Conservation (phyloP, 2,113 vertebrate species). For the Hippolais icterina region DNA sequence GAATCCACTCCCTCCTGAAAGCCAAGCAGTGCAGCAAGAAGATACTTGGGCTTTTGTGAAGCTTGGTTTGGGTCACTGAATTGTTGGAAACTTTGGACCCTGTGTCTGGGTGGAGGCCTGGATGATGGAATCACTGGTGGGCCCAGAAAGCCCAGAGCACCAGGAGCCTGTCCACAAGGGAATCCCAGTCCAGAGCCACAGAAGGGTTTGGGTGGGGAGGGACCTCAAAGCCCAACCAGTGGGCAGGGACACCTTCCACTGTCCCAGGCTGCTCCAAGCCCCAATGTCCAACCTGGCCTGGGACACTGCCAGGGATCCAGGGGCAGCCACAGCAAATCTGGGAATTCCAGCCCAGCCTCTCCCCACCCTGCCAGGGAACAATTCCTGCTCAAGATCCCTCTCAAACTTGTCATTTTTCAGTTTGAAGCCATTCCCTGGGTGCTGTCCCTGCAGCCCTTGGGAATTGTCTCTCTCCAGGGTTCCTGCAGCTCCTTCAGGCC, state of each 20-base stretch:
- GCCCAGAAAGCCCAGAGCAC: neutral
- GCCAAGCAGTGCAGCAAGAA: neutral
- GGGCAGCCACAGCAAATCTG: neutral
- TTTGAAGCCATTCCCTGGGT: neutral
- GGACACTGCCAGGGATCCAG: neutral
- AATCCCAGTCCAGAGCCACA: neutral
- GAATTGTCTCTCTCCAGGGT: neutral
- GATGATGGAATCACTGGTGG: neutral
- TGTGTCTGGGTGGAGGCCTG: neutral
- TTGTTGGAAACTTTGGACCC: neutral
- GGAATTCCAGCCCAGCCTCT: too few relatives aligned
- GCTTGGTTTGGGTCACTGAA: neutral
- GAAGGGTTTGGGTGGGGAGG: neutral
- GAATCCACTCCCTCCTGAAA: neutral
- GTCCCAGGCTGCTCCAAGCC: neutral
- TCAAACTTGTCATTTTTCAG: neutral
- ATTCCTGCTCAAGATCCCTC: neutral
- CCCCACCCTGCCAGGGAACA: neutral
- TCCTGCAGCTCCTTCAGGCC: neutral
- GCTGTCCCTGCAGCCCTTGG: neutral
- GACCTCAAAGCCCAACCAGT: fast-evolving
- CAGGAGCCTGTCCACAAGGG: neutral
- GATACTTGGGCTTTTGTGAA: neutral
- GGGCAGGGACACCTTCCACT: neutral
- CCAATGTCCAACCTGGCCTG: neutral